phyloP scores from a whole-genome alignment of 2,797 vertebrate species.

The Anableps anableps region DNA sequence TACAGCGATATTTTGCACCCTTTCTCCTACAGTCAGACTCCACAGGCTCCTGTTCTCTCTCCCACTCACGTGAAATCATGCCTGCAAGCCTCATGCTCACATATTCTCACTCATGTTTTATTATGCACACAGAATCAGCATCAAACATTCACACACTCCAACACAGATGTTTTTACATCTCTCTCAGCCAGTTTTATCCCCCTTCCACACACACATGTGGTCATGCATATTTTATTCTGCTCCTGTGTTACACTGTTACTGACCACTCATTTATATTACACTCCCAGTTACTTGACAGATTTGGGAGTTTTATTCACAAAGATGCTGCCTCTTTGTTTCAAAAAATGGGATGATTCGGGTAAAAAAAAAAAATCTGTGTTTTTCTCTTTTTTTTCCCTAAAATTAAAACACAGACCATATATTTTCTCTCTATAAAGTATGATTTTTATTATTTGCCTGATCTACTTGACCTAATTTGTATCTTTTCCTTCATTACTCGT shows the following conservation, averaged over 20 bases:
- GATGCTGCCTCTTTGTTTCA: conserved; percentile 4
- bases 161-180: conserved; percentile 61
- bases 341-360: background rate
- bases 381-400: background rate
- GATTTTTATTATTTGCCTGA: background rate
- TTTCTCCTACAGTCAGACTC: conserved; percentile 31
- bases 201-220: conserved; percentile 48
- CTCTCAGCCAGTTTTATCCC: conserved; percentile 28
- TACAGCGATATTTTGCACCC: conserved; percentile 27
- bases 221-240: conserved; percentile 65
- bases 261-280: conserved; percentile 40
- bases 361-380: conserved; percentile 3
- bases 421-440: background rate
- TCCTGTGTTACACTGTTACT: conserved; percentile 47
- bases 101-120: conserved; percentile 27
- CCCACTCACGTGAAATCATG: conserved; percentile 36
- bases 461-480: background rate
- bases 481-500: background rate
- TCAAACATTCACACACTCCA: conserved; percentile 54
- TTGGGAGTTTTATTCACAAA: conserved; percentile 14
- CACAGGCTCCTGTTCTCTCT: conserved; percentile 22
- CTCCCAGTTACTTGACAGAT: conserved; percentile 26
- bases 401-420: background rate
- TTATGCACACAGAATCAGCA: conserved; percentile 37
- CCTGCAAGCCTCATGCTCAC: conserved; percentile 15